These are phyloP conservation scores for Pachypanchax playfairii DNA, from an alignment of 2,113 vertebrate species.

Conservation along the genomic window DNA sequence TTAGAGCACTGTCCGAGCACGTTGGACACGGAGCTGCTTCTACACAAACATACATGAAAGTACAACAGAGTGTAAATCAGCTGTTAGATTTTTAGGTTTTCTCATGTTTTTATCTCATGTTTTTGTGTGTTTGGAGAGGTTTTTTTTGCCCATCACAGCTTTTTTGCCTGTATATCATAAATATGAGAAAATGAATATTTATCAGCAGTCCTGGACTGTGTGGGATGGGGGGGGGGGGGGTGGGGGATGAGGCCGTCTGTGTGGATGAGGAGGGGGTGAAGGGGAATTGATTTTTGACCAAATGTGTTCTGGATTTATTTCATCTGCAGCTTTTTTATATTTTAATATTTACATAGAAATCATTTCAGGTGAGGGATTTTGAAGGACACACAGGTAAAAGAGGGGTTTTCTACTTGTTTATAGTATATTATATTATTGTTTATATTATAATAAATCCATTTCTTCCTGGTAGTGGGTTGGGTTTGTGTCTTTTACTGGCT, in stretches of 20 bases:
- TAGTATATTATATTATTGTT: no score
- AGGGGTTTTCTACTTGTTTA: background rate
- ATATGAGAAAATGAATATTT: slow-evolving; percentile 82
- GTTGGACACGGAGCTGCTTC: slow-evolving; percentile 41
- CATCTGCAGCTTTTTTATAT: slow-evolving; percentile 70
- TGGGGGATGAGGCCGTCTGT: slow-evolving; percentile 49
- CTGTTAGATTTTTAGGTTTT: slow-evolving; percentile 31
- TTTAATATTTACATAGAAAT: slow-evolving; percentile 86
- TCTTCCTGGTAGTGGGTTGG: no score
- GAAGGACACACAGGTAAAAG: slow-evolving; percentile 65
- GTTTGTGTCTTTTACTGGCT: slow-evolving; percentile 3
- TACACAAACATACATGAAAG: slow-evolving; percentile 23
- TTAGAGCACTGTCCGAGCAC: slow-evolving; percentile 23
- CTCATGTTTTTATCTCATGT: slow-evolving; percentile 13
- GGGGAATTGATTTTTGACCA: slow-evolving; percentile 88
- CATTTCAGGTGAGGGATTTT: slow-evolving; percentile 84
- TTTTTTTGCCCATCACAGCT: slow-evolving; percentile 78
- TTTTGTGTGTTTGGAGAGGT: slow-evolving; percentile 31
- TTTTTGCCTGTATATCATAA: slow-evolving; percentile 72
- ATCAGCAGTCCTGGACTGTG: slow-evolving; percentile 70
- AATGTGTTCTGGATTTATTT: slow-evolving; percentile 84
- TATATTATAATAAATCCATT: no score
- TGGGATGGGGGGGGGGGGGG: slow-evolving; percentile 58
- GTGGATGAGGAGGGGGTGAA: slow-evolving; percentile 39
- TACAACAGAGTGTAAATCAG: slow-evolving; percentile 27